A percentile compares a stretch with the other conserved stretches of the same genome.
These are phyloP conservation scores for Bubo bubo DNA, from an alignment of 2,113 vertebrate species.

Conservation along the genomic window DNA sequence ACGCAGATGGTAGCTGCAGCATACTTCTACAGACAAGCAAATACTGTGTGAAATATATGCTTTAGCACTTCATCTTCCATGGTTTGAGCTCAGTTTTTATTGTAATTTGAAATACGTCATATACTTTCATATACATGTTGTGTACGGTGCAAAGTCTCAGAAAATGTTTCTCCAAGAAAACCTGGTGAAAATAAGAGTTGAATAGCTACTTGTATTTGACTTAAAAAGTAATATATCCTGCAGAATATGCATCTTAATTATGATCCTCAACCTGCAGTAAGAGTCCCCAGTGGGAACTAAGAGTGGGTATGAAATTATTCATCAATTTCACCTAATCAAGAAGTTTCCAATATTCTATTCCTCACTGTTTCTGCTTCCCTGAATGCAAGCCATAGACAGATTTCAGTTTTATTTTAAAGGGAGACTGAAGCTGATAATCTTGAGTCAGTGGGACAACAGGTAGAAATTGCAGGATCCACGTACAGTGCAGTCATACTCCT, in stretches of 20 bases:
- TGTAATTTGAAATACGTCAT: not conserved
- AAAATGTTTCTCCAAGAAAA: not conserved
- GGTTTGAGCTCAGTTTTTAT: not conserved
- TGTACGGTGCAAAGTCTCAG: not conserved
- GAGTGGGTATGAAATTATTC: not conserved
- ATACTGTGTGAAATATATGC: not conserved
- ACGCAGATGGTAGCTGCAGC: not conserved
- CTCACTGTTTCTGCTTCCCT: not conserved
- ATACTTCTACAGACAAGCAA: not conserved
- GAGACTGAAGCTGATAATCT: not conserved
- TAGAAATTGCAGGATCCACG: not conserved
- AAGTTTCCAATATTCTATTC: not conserved
- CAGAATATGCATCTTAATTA: not conserved
- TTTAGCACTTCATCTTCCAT: not conserved
- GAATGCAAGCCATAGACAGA: not conserved
- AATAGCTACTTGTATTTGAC: not conserved
- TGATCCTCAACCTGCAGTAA: not conserved
- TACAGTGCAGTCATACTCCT: not conserved
- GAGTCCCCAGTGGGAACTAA: not conserved
- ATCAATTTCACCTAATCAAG: not conserved
- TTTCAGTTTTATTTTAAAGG: not conserved
- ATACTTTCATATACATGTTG: not conserved
- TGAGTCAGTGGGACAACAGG: not conserved
- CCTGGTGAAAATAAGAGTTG: not conserved
- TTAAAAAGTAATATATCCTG: not conserved